Evolutionary conservation across 2,888 invertebrate species (phyloP), one percentile per base, ranked within the genome.

Genomic region (Mylabris sibirica): DNA sequence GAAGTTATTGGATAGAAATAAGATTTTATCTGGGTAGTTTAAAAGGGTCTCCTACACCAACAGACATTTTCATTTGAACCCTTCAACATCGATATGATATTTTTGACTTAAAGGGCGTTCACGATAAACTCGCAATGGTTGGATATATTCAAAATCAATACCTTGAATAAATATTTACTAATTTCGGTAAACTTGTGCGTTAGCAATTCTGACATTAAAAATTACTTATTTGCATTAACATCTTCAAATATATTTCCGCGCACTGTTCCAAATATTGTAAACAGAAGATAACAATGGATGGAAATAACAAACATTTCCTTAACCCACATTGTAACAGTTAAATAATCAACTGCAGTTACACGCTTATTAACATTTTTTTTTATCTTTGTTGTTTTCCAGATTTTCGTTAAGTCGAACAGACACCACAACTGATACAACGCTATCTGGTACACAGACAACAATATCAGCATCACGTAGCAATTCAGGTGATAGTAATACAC

Each of bases 401-500:
- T 87, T 81, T 80, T 85, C 81, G 63, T 81, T 79, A 74, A 84
- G 77, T 71, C 79, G 83, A 57, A 80, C 82, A 62, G 84, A 84
- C 76, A 82, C 82, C 14, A 75, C n/a, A n/a, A n/a, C 83, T 20
- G 84, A 86, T 76, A 73, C 67, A 34, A 38, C 65, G 3, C 22
- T 22, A 24, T 24, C 53, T n/a, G 62, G 57, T 30, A 72, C 83
- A 22, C 53, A 53, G 22, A 69, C 75, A 24, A 67, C 77, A 4
- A 75, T 81, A 69, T 79, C 78, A 71, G 77, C 79, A 68, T 82
- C 80, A 6, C 83, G 84, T 8, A 85, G 84, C 71, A 83, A 84
- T 57, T 85, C 85, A 26, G 84, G 84, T 30, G 84, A 85, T 76
- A 83, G 83, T 76, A 84, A 80, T 79, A 82, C 84, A 17, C 84